Conservation (phyloP, 2,113 vertebrate genomes). For the Salvator merianae region DNA sequence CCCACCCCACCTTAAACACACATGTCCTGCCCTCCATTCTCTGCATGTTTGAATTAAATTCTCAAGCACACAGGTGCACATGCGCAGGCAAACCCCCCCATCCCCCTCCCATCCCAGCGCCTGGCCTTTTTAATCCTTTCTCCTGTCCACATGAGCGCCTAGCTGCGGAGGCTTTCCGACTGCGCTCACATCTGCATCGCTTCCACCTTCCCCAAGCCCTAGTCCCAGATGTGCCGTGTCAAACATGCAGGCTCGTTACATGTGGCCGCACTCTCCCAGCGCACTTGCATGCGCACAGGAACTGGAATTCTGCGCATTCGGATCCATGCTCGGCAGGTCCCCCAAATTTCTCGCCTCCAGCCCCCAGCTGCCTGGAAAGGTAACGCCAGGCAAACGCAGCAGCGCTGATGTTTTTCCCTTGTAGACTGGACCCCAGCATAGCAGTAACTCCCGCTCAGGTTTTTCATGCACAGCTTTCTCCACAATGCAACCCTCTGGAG, state of each 20-base stretch:
- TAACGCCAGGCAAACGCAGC: no score
- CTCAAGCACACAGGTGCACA: no score
- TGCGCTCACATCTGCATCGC: not conserved
- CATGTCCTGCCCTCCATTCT: not conserved
- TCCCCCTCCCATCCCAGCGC: not conserved
- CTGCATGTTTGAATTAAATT: not conserved
- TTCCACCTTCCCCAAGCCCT: not conserved
- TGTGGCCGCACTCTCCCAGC: not conserved
- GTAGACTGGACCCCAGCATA: not conserved
- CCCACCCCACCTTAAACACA: not conserved
- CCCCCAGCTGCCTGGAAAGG: not conserved
- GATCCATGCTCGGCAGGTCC: not conserved
- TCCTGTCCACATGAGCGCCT: not conserved
- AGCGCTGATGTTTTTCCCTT: not conserved
- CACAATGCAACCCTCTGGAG: no score
- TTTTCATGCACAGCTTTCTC: no score
- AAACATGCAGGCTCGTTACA: not conserved
- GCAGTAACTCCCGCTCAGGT: no score
- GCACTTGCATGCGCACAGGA: not conserved
- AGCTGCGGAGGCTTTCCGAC: not conserved
- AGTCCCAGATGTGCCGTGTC: not conserved
- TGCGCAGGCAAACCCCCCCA: not conserved
- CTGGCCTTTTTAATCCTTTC: not conserved
- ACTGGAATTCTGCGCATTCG: not conserved
- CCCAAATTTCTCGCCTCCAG: not conserved